phyloP scores from a whole-genome alignment of 2,797 vertebrate genomes.

The Leptatherina wallacei region DNA sequence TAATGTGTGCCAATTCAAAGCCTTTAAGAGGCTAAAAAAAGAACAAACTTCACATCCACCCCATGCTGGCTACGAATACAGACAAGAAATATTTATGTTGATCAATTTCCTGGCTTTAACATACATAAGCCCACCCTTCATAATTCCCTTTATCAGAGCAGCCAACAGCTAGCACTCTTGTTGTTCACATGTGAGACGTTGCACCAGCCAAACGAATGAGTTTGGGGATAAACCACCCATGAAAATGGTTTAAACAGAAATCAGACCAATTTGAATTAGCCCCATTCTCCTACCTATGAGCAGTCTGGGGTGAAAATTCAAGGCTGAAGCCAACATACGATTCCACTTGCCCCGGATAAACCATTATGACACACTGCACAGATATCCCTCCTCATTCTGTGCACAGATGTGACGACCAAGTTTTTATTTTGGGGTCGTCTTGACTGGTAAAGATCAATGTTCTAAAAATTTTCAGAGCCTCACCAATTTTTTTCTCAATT shows the following conservation, averaged over 20 bases:
- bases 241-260: neutral
- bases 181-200: constrained; percentile 12
- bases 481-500: neutral
- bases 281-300: constrained; percentile 12
- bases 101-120: neutral
- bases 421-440: neutral
- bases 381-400: constrained; percentile 14
- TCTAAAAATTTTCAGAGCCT: constrained; percentile 7
- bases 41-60: neutral
- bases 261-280: neutral
- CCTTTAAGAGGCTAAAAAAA: constrained; percentile 32
- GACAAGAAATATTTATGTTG: neutral
- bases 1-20: constrained; percentile 6
- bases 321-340: constrained; percentile 13
- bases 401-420: constrained; percentile 5
- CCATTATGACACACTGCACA: constrained; percentile 18
- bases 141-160: constrained; percentile 52
- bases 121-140: neutral
- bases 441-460: neutral
- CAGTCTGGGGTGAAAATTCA: constrained; percentile 11
- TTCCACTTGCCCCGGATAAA: constrained; percentile 18
- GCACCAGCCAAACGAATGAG: constrained; percentile 9
- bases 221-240: neutral
- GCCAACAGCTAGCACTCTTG: constrained; percentile 45
- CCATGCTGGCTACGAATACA: constrained; percentile 5